These are phyloP conservation scores for Macrotus californicus DNA, from an alignment of 2,113 vertebrate genomes.

Conservation along the genomic window DNA sequence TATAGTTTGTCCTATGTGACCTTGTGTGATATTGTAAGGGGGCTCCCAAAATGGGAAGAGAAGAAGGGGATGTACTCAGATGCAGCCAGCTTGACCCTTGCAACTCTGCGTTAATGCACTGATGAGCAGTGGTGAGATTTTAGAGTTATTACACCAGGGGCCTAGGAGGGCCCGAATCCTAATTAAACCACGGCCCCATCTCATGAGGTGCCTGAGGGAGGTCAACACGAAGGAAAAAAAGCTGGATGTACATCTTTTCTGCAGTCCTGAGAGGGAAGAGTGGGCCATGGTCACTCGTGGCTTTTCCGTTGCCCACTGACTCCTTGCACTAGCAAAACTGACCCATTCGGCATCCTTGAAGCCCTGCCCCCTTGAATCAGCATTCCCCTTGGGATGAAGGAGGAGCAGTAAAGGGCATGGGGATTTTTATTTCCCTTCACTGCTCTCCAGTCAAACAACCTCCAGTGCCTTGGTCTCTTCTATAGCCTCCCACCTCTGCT, in stretches of 20 bases:
- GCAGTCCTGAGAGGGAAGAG: neutral
- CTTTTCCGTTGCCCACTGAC: neutral
- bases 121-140: neutral
- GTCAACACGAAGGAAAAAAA: neutral
- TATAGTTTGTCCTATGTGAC: neutral
- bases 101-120: neutral
- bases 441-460: neutral
- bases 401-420: neutral
- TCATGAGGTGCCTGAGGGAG: neutral
- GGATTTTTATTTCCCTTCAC: neutral
- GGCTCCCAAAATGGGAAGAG: neutral
- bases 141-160: neutral
- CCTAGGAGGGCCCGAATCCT: neutral
- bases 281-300: neutral
- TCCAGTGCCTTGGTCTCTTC: neutral
- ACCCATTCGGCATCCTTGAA: neutral
- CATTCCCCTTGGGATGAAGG: neutral
- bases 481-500: neutral
- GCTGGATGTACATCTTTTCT: neutral
- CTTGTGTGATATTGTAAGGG: neutral
- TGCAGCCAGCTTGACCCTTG: neutral
- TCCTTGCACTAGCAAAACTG: neutral
- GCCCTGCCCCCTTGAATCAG: neutral
- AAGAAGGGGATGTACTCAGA: neutral
- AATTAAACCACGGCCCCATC: neutral